Conservation (phyloP, 2,888 invertebrate genomes). For the Leptinotarsa tumamoca region DNA sequence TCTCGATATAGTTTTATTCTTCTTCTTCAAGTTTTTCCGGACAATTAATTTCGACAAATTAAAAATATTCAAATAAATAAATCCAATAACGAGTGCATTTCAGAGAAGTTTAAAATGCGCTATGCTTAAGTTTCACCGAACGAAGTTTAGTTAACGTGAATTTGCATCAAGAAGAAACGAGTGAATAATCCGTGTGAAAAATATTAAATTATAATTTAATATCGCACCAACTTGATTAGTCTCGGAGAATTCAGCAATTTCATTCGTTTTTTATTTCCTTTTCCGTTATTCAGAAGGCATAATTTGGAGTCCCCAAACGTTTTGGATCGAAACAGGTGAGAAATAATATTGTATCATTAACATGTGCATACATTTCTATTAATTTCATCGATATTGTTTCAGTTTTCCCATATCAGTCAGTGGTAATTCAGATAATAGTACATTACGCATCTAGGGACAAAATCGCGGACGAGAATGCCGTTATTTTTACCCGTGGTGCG, state of each 20-base stretch:
- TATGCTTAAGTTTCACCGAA: not conserved
- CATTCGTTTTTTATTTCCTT: not conserved
- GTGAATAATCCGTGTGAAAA: not conserved
- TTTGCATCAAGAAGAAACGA: not conserved
- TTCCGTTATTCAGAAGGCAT: not conserved
- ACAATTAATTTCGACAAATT: too few relatives aligned
- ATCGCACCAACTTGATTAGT: not conserved
- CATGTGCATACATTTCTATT: not conserved
- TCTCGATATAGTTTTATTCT: too few relatives aligned
- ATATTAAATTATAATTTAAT: not conserved
- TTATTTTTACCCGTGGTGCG: too few relatives aligned
- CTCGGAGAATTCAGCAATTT: not conserved
- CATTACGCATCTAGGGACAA: too few relatives aligned
- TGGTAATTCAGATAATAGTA: too few relatives aligned
- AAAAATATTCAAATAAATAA: not conserved
- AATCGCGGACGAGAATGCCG: too few relatives aligned
- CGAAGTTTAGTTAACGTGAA: not conserved
- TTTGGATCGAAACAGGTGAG: not conserved
- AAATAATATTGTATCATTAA: not conserved
- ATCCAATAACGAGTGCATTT: constrained; percentile 1
- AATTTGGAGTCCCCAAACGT: not conserved
- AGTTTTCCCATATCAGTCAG: too few relatives aligned
- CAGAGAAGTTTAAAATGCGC: not conserved
- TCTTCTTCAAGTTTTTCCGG: too few relatives aligned
- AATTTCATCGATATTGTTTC: too few relatives aligned